These are phyloP conservation scores for Tiphia femorata DNA, from an alignment of 2,888 invertebrate species.

Conservation along the genomic window DNA sequence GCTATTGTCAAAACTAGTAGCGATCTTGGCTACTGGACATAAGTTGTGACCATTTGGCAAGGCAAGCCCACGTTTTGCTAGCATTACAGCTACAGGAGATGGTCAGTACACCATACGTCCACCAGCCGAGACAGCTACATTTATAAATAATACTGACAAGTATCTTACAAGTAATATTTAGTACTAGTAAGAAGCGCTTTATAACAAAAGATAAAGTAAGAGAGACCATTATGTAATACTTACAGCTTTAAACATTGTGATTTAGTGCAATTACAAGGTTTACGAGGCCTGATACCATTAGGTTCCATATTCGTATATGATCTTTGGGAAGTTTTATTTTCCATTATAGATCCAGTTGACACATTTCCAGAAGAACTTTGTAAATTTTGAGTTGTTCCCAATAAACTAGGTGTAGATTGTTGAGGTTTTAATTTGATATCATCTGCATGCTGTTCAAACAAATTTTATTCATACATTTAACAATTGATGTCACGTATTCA, in stretches of 20 bases:
- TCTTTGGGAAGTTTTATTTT: conserved; percentile 55
- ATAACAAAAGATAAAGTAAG: conserved; percentile 16
- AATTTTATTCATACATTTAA: background rate
- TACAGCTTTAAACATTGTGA: conserved; percentile 97
- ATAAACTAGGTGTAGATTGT: conserved; percentile 56
- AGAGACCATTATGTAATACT: conserved; percentile 56
- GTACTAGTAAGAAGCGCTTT: too few species aligned
- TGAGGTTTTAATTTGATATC: conserved; percentile 58
- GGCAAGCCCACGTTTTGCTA: too few species aligned
- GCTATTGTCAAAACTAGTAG: too few species aligned
- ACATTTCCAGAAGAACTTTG: conserved; percentile 54
- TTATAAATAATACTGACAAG: too few species aligned
- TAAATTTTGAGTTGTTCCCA: conserved; percentile 55
- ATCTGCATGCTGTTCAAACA: conserved; percentile 34
- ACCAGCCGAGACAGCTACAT: too few species aligned
- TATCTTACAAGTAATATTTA: too few species aligned
- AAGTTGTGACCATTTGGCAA: too few species aligned
- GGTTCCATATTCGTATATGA: conserved; percentile 64
- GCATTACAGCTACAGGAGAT: too few species aligned
- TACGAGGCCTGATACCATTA: conserved; percentile 79
- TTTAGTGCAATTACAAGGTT: conserved; percentile 99
- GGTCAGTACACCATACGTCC: too few species aligned
- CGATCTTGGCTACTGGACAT: too few species aligned
- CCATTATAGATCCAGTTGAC: conserved; percentile 49
- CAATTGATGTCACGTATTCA: background rate